Base-by-base conservation (phyloP, 2,113 vertebrate genomes). In the Plecotus auritus region DNA sequence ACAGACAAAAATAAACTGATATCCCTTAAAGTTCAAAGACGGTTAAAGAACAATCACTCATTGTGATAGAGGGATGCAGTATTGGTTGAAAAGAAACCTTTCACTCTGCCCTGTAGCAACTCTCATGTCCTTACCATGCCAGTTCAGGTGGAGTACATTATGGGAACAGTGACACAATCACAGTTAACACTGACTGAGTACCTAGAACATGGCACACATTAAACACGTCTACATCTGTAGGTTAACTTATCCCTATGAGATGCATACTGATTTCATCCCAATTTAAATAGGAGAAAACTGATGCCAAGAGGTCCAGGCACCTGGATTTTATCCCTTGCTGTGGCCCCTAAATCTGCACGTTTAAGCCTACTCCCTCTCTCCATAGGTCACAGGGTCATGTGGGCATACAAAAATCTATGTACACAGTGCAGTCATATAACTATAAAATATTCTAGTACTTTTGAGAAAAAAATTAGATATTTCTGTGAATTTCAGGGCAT, bases 1-100 rank as follows among this genome's bases (percentile, higher is more conserved):
- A 90, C 37, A 93, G 89, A 87, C 54, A 96, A 69, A 93, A 91
- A 47, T 4, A 89, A 96, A 77, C 49, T 30, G 40, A 93, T 83
- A 17, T n/a, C 77, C 45, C 80, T 67, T 85, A 42, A 93, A 97
- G 70, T 70, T 59, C 81, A 16, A 82, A 56, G 40, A 82, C 78
- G 54, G 26, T 59, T 81, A 59, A 59, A 40, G 78, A 59, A 81
- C 23, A 40, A 56, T 59, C 54, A 37, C 16, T 40, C 35, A 11
- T 40, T 59, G 5, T 40, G 26, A 32, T 61, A 61, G 56, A 61
- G 14, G 54, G 9, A 42, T 30, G 30, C 10, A 32, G 7, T 2
- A 13, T 9, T 51, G 1, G 1, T 77, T 77, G 47, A 32, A 82
- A 88, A 67, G 40, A 78, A 74, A 73, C 2, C 11, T 40, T 22